Conservation (phyloP, 2,113 vertebrate genomes). For the Nanorana parkeri region DNA sequence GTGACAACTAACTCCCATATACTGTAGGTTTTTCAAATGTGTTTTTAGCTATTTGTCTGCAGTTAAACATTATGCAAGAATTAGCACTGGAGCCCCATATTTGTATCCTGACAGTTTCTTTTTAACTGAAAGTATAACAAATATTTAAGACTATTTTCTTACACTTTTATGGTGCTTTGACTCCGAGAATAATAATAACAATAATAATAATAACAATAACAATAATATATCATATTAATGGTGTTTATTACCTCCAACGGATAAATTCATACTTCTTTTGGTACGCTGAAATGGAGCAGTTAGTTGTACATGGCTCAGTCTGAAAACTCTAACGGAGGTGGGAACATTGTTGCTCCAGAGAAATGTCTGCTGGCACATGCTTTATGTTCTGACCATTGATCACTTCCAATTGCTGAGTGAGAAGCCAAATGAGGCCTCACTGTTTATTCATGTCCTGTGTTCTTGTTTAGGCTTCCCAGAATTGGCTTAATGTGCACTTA, state of each 20-base stretch:
- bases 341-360: constrained; percentile 37
- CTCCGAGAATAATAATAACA: neutral
- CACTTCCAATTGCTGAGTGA: constrained; percentile 41
- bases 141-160: no score
- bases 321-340: constrained; percentile 37
- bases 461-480: constrained; percentile 34
- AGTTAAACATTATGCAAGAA: no score
- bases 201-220: no score
- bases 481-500: constrained; percentile 10
- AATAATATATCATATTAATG: no score
- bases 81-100: no score
- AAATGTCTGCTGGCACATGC: constrained; percentile 33
- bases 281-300: constrained; percentile 44
- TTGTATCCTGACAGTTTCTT: no score
- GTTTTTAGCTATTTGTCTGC: no score
- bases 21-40: no score
- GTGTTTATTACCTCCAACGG: constrained; percentile 11
- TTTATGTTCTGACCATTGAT: constrained; percentile 47
- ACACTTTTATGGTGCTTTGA: no score
- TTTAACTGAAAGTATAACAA: no score
- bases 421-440: constrained; percentile 37
- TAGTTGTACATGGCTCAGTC: constrained; percentile 35
- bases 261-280: constrained; percentile 18
- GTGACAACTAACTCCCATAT: no score
- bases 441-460: constrained; percentile 35